Base-by-base conservation (phyloP, 2,797 vertebrate genomes). In the Peromyscus attwateri region DNA sequence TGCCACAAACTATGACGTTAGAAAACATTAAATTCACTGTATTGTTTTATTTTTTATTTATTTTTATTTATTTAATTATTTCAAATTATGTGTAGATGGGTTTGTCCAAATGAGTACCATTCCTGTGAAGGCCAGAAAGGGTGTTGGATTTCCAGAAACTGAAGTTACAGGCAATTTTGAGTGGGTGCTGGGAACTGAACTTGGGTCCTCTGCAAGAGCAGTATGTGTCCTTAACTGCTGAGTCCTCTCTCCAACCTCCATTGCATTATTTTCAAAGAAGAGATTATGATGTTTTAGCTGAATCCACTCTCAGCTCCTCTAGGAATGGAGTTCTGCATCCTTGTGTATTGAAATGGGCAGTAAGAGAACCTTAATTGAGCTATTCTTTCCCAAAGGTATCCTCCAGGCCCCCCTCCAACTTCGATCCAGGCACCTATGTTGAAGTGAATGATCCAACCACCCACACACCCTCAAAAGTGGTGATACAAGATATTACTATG, bases 401-500 rank as follows among this genome's bases (percentile, higher is more conserved):
- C 52, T 77, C 92, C 71, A 92, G 34, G 37, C 1, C 64, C 13
- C 90, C 91, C 62, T 76, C 91, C 17, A 90, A 55, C 73, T 84
- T 21, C 1, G 52, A 94, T 40, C 57, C 66, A 95, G 85, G 66
- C 70, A 92, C 64, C 95, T 93, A 87, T 25, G 57, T 27, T 88
- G 95, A 97, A 83, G 29, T 84, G 40, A 71, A 25, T 52, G 95
- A 95, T 75, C 3, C 91, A n/a, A 10, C 57, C 66, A 52, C 66
- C 43, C 52, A 94, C 6, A 2, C 81, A 12, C 94, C 96, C 3
- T 96, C 96, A 31, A 96, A 96, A 62, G 68, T 83, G 70, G 95
- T 92, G 31, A 95, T 96, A 60, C 97, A 98, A 43, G 98, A 98
- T n/a, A 97, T 98, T 77, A 97, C 95, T 73, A 97, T n/a, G 62